Conservation (phyloP, 2,113 vertebrate species). For the Entosphenus tridentatus region DNA sequence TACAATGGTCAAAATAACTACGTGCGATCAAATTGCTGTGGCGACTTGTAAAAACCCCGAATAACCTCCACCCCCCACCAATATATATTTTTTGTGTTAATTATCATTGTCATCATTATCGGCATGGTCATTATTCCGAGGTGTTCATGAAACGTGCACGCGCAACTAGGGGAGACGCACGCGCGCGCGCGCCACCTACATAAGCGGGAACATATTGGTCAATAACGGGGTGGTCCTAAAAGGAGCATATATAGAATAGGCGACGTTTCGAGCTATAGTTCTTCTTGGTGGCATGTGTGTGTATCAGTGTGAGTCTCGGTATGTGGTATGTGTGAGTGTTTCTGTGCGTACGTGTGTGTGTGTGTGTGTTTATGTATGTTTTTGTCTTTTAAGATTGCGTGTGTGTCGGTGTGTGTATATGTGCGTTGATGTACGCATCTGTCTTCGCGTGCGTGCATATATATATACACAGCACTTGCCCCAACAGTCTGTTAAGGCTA, state of each 20-base stretch:
- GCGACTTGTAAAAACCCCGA: too few species aligned
- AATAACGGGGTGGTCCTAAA: background rate
- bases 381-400: background rate
- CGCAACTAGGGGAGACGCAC: too few species aligned
- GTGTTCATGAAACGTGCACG: too few species aligned
- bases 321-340: slow-evolving; percentile 2
- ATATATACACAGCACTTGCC: background rate
- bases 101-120: too few species aligned
- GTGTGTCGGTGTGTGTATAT: background rate
- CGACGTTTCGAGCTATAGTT: background rate
- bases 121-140: too few species aligned
- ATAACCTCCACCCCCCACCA: too few species aligned
- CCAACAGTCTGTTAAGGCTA: too few species aligned
- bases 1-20: too few species aligned
- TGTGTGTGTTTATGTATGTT: slow-evolving; percentile 3
- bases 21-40: too few species aligned
- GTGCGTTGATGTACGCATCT: background rate
- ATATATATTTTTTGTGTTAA: too few species aligned
- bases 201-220: too few species aligned
- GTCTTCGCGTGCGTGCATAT: background rate
- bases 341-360: background rate
- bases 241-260: background rate
- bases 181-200: too few species aligned
- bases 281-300: background rate
- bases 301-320: background rate